These are phyloP conservation scores for Pseudochirops cupreus DNA, from an alignment of 2,797 vertebrate species.

Conservation along the genomic window DNA sequence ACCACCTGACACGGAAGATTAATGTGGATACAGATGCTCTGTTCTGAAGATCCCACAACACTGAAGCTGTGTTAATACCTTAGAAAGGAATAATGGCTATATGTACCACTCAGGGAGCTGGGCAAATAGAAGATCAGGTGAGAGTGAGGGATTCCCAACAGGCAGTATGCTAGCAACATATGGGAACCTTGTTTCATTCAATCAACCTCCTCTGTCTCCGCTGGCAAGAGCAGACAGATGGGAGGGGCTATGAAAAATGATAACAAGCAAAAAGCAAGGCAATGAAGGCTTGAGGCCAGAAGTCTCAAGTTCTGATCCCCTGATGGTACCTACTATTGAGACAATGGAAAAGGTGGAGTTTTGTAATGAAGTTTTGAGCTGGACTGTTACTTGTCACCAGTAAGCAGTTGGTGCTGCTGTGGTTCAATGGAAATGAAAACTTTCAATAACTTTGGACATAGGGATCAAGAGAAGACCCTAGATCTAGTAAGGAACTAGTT, in stretches of 20 bases:
- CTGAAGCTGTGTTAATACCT: neutral
- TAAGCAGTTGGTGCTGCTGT: neutral
- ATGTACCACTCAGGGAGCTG: neutral
- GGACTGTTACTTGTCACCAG: neutral
- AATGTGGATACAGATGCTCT: neutral
- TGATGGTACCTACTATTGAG: neutral
- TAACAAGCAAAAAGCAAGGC: neutral
- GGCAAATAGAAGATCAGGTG: neutral
- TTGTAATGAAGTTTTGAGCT: neutral
- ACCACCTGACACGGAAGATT: neutral
- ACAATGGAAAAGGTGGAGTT: neutral
- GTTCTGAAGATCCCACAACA: neutral
- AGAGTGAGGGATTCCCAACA: neutral
- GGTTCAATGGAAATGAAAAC: neutral
- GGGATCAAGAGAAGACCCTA: neutral
- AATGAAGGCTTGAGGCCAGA: neutral
- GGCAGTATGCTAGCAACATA: neutral
- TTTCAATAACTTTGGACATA: neutral
- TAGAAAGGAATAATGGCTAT: neutral
- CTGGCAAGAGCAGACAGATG: neutral
- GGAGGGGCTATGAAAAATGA: neutral
- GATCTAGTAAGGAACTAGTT: neutral
- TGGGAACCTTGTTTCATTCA: neutral
- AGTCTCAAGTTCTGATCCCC: neutral
- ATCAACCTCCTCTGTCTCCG: neutral